Evolutionary conservation across 2,113 vertebrate species (phyloP), one percentile per base, ranked within the genome.

Genomic region (Hemiprocne comata): DNA sequence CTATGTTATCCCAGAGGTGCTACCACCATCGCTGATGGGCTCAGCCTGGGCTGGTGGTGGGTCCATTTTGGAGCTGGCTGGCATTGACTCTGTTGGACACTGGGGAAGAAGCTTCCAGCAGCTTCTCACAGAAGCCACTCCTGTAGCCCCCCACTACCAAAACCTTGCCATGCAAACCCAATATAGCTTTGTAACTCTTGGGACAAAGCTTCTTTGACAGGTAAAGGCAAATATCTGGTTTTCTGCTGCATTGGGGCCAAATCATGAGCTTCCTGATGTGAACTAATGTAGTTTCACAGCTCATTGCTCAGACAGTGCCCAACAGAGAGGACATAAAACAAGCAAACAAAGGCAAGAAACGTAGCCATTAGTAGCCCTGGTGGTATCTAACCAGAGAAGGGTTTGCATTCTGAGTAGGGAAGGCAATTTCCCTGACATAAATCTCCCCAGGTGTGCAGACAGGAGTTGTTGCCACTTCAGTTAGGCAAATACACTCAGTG

Each of bases 281-380:
- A 90, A 67, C 57, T 87, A 94, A 92, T 26, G 38, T 50, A 36
- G 53, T 87, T 95, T 90, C 94, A 91, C 61, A 78, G 80, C 50
- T 94, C 61, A 24, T 90, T 92, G 86, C 51, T 84, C 86, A 80
- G 46, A 69, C 25, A 54, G 29, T 51, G 69, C 42, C 48, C 28
- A 53, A 34, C 14, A 66, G 34, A 64, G 54, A 90, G 40, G 67
- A 62, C 23, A 42, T 9, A 36, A 73, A 85, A 36, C 17, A 40
- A 76, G 64, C 50, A 84, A 89, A 65, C 23, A 75, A 73, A 87
- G 12, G 44, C 13, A 85, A 86, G 31, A 87, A 84, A 72, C n/a
- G 17, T 29, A 38, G 24, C 38, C 19, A 44, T 86, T 67, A 48
- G 57, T 71, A 81, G 78, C 38, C 33, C 33, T 44, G 66, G 34